Base-by-base conservation (phyloP, 53 echinoderm and acorn worm genomes). In the Antedon mediterranea region DNA sequence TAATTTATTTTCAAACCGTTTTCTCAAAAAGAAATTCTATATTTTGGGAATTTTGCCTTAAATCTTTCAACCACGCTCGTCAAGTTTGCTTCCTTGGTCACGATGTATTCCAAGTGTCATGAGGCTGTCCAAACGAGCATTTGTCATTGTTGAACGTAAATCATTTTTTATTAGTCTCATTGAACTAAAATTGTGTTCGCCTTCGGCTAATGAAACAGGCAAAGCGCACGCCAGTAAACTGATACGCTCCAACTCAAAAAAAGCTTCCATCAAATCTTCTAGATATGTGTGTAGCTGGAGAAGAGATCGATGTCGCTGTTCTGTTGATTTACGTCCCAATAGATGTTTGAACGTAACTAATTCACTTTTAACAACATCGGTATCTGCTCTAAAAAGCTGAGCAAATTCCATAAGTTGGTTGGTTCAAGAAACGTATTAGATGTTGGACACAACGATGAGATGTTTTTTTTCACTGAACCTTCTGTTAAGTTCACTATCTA, bases 81-180 rank as follows among this genome's bases (percentile, higher is more conserved):
- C n/a, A n/a, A n/a, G n/a, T n/a, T n/a, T n/a, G n/a, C n/a, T n/a
- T n/a, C n/a, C n/a, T n/a, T n/a, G 37, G 37, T 37, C n/a, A n/a
- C n/a, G n/a, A n/a, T n/a, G n/a, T n/a, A n/a, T n/a, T n/a, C n/a
- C 37, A 57, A 57, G 57, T 57, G 57, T 57, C 57, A 57, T 57
- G 57, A 57, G 57, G 9, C 15, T 18, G 23, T 57, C 57, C 23
- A 57, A 57, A 18, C 26, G 2, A 3, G 23, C 9, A 3, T 57
- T 26, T 2, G 23, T 23, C 57, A 57, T 57, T 57, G 57, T 57
- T 18, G 15, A 18, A 3, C 57, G 26, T 18, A 57, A 18, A 57
- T 57, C 18, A 57, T 11, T 37, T 37, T 37, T 37, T 37, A 57
- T 2, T 3, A 57, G 57, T 8, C 57, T 57, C 57, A 57, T 15